Evolutionary conservation across 2,113 vertebrate species (phyloP).

Genomic region (Dendropsophus ebraccatus): DNA sequence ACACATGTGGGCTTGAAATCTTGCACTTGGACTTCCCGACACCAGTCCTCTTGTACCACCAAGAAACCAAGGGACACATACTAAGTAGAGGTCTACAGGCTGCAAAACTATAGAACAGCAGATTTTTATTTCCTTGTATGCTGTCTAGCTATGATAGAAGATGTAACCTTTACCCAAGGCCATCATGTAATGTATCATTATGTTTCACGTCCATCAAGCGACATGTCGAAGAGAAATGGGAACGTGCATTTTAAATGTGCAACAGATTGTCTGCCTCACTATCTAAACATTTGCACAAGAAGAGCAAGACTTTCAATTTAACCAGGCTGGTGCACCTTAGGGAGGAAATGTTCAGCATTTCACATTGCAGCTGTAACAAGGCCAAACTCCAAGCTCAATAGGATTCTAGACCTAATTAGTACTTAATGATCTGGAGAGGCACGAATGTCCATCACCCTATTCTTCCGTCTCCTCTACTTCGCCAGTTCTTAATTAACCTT

Average conservation of each 20-base stretch:
- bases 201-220: not conserved
- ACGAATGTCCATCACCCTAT: slow-evolving; percentile 71
- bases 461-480: slow-evolving; percentile 70
- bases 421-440: slow-evolving; percentile 85
- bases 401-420: slow-evolving; percentile 85
- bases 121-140: not conserved
- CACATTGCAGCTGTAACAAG: slow-evolving; percentile 72
- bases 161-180: not conserved
- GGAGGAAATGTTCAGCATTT: slow-evolving; percentile 72
- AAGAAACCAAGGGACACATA: not conserved
- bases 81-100: not conserved
- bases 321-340: slow-evolving; percentile 4
- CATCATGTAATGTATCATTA: not conserved
- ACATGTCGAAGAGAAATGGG: not conserved
- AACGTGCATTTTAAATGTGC: not conserved
- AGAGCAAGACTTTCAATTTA: slow-evolving; percentile 63
- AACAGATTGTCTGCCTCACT: slow-evolving; percentile 20
- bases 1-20: too few relatives aligned
- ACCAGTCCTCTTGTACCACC: too few relatives aligned
- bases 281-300: slow-evolving; percentile 66
- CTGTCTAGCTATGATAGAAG: not conserved
- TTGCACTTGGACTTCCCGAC: too few relatives aligned
- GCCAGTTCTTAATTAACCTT: slow-evolving; percentile 84
- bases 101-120: too few relatives aligned
- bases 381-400: slow-evolving; percentile 75